These are phyloP conservation scores for Lamellibrachia satsuma DNA, from an alignment of 2,888 invertebrate species.

Conservation along the genomic window DNA sequence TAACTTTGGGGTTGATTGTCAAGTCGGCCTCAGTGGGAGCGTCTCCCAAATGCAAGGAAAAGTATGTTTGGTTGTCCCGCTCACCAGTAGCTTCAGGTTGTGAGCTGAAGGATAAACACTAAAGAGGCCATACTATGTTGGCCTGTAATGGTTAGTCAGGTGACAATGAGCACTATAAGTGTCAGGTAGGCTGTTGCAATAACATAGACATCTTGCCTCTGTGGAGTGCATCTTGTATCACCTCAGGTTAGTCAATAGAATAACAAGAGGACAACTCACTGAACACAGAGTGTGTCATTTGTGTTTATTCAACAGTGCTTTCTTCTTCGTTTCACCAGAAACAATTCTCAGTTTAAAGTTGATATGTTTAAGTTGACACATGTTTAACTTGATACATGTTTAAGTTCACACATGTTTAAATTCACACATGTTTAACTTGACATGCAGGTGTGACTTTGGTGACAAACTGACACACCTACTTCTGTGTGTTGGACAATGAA, in stretches of 20 bases:
- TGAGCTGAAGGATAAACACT: not conserved
- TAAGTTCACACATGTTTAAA: not conserved
- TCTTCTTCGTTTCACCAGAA: not conserved
- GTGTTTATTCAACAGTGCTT: not conserved
- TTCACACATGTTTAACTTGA: not conserved
- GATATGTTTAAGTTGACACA: not conserved
- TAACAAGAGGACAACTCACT: not conserved
- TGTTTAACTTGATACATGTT: not conserved
- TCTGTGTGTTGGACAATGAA: not conserved
- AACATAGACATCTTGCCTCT: not conserved
- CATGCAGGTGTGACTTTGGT: not conserved
- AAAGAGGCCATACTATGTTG: not conserved
- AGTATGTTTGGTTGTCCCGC: not conserved
- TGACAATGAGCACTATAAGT: not conserved
- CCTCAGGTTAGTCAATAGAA: not conserved
- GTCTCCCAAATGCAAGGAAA: not conserved
- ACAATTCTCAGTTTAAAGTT: not conserved
- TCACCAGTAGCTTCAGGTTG: not conserved
- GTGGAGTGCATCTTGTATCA: not conserved
- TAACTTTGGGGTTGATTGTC: no score
- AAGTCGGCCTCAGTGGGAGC: no score
- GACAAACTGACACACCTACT: not conserved
- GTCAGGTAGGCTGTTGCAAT: not conserved
- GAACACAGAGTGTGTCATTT: not conserved
- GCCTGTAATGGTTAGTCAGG: not conserved